Evolutionary conservation across 2,797 vertebrate species (phyloP), one percentile per base, ranked within the genome.

Genomic region (Salarias fasciatus): DNA sequence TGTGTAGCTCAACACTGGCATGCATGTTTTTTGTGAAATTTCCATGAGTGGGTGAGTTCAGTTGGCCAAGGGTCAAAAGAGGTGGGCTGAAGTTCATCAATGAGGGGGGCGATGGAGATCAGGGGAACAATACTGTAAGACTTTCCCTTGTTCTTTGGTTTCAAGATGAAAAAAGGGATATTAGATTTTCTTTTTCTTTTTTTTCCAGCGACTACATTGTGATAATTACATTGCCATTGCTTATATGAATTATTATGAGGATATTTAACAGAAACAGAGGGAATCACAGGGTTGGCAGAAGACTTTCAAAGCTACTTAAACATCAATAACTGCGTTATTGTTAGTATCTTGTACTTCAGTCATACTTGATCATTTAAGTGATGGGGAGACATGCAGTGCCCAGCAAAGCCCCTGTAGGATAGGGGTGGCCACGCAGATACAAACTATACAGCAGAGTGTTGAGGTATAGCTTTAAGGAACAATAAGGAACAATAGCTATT

Each of bases 31-130:
- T 60, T 46, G 53, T 48, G 44, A 59, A 50, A 24, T 72, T 72
- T 77, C 65, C 53, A 69, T 65, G 69, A 72, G 84, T 80, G 75
- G 77, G 83, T 43, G 74, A 65, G 50, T 59, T 66, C 33, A 54
- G 57, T 66, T 24, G 43, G 57, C 76, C 52, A 30, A n/a, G 61
- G 82, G 66, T 88, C 79, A 89, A 18, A 12, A 36, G 64, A 67
- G 64, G 69, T 82, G 63, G 75, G 58, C 77, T 61, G 51, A 30
- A 53, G 69, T 61, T 65, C 73, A 69, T 47, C 13, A 1, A 58
- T 14, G 53, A 54, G 80, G 41, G 83, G 64, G 80, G 66, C 74
- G 57, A 33, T 63, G 45, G 54, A 62, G 59, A 56, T 72, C 43
- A 63, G 60, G 68, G 54, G 72, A 81, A 82, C 82, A 75, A 71